Base-by-base conservation (phyloP, 2,797 vertebrate genomes). In the Clamator glandarius region DNA sequence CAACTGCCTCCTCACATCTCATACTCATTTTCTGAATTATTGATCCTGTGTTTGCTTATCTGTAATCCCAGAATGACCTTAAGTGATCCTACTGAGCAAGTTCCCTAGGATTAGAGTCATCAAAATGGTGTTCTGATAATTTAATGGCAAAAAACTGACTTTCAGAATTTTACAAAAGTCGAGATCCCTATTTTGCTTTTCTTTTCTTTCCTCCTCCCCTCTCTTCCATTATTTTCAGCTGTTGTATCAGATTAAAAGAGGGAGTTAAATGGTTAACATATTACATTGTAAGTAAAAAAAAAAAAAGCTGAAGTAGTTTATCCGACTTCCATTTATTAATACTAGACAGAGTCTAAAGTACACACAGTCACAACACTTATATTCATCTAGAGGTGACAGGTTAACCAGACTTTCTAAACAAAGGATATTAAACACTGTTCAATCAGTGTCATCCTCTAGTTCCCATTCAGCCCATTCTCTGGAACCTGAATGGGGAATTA, bases 341-440 rank as follows among this genome's bases (percentile, higher is more conserved):
- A 90, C 33, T 57, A 75, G 87, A 48, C 57, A 89, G 69, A 91
- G 33, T 46, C 61, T 79, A 26, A 87, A 88, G 62, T 36, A 75
- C 82, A 72, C 58, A 88, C 62, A 93, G 62, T 35, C 62, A 50
- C 48, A 89, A 52, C n/a, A 54, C 41, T 57, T 62, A 51, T 9
- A 67, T 54, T 92, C 57, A 82, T 89, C 84, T 52, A 63, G 87
- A 48, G 70, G 28, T 50, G 59, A 26, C 69, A 90, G 51, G 52
- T 76, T 90, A 94, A 74, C 79, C 42, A 86, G 66, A 63, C 69
- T 92, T 90, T 82, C 46, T 77, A 94, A 92, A 89, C 61, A 84
- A 82, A 93, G 74, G 70, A n/a, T 76, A 84, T 84, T 76, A 90
- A 92, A 84, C 44, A 76, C 61, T 89, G 64, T 70, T 96, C 91